These are phyloP conservation scores for Metopia argyrocephala DNA, from an alignment of 2,888 invertebrate species.

Conservation along the genomic window DNA sequence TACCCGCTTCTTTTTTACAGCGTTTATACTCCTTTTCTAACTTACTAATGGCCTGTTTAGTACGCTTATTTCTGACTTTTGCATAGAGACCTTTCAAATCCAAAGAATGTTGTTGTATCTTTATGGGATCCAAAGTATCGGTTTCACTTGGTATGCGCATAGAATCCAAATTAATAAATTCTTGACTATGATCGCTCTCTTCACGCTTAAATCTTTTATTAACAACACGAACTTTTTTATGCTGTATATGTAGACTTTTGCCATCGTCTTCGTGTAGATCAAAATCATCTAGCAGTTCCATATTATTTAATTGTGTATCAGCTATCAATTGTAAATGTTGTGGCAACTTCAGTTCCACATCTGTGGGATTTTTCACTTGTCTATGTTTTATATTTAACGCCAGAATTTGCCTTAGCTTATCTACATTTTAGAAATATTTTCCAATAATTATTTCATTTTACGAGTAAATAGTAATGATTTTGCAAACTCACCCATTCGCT, in stretches of 20 bases:
- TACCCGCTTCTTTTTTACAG: constrained; percentile 71
- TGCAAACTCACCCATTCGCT: constrained; percentile 70
- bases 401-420: constrained; percentile 69
- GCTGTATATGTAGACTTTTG: constrained; percentile 61
- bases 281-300: constrained; percentile 27
- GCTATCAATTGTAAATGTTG: constrained; percentile 31
- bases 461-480: neutral
- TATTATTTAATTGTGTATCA: constrained; percentile 32
- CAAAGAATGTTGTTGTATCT: constrained; percentile 63
- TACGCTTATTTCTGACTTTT: constrained; percentile 72
- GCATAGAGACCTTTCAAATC: constrained; percentile 70
- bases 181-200: neutral
- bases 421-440: constrained; percentile 49
- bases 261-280: neutral
- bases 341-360: constrained; percentile 51
- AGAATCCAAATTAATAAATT: neutral
- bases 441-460: neutral
- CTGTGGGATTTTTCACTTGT: constrained; percentile 60
- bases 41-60: constrained; percentile 68
- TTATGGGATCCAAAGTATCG: constrained; percentile 69
- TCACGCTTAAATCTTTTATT: constrained; percentile 40
- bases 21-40: constrained; percentile 72
- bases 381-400: constrained; percentile 66
- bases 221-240: constrained; percentile 31
- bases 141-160: constrained; percentile 52